Conservation (phyloP, 2,797 vertebrate genomes). For the Spinibarbus caldwelli region DNA sequence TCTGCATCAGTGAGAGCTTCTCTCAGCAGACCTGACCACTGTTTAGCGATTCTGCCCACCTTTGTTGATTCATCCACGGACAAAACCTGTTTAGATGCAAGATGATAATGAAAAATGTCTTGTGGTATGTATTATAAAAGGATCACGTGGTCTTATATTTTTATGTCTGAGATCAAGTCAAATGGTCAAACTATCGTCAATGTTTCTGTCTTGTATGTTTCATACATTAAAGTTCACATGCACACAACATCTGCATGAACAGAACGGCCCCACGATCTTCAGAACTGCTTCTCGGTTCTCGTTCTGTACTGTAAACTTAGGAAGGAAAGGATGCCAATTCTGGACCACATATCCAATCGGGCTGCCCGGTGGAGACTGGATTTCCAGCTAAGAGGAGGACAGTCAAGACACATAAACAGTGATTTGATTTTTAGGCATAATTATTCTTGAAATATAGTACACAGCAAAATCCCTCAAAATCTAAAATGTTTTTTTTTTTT, state of each 20-base stretch:
- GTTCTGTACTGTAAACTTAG: constrained; percentile 81
- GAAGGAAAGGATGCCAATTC: constrained; percentile 79
- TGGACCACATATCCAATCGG: constrained; percentile 82
- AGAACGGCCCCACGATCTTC: constrained; percentile 77
- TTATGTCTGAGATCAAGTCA: too few species aligned
- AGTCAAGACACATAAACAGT: not conserved
- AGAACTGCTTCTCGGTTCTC: constrained; percentile 73
- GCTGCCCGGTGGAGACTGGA: constrained; percentile 80
- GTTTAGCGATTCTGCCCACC: constrained; percentile 78
- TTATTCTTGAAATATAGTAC: not conserved
- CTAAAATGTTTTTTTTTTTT: too few species aligned
- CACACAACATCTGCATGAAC: constrained; percentile 75
- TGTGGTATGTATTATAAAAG: not conserved
- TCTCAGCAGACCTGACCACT: constrained; percentile 79
- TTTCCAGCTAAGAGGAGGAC: constrained; percentile 76
- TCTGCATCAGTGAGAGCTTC: constrained; percentile 77
- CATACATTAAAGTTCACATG: constrained; percentile 84
- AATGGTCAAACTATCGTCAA: not conserved
- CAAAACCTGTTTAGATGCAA: constrained; percentile 24
- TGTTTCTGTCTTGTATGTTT: not conserved
- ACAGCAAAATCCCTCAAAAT: too few species aligned
- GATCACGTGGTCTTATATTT: not conserved
- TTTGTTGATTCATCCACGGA: constrained; percentile 69
- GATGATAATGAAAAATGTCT: not conserved
- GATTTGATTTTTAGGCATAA: not conserved